Conservation (phyloP, 2,888 invertebrate species). For the Oligia latruncula region DNA sequence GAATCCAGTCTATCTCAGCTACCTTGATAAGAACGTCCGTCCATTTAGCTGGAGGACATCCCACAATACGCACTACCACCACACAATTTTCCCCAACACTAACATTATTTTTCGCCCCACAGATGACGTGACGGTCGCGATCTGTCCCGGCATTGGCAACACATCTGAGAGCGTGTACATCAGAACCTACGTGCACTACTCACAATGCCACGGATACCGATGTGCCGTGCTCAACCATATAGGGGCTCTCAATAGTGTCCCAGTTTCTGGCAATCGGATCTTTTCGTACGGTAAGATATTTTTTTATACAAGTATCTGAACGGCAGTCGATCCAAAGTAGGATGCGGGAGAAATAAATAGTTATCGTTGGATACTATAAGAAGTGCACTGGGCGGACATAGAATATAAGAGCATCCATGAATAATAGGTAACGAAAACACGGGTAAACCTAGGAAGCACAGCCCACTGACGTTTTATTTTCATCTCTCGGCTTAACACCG, state of each 20-base stretch:
- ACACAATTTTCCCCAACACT: not conserved
- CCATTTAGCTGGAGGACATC: not conserved
- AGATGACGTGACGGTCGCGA: conserved; percentile 97
- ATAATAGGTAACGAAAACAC: not conserved
- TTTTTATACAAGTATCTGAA: conserved; percentile 4
- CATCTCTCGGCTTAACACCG: too few species aligned
- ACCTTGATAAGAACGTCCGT: not conserved
- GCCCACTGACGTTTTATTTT: too few species aligned
- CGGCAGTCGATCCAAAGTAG: not conserved
- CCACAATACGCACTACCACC: too few species aligned
- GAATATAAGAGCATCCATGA: not conserved
- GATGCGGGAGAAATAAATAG: not conserved
- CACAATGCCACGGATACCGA: conserved; percentile 97
- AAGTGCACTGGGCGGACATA: not conserved
- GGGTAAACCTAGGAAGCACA: too few species aligned
- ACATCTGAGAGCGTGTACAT: conserved; percentile 98
- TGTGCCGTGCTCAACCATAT: conserved; percentile 98
- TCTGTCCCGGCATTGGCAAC: conserved; percentile 98
- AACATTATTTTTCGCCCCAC: not conserved
- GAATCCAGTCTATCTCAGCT: not conserved
- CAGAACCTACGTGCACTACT: conserved; percentile 97
- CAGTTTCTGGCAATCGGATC: conserved; percentile 96
- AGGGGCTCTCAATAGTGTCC: conserved; percentile 96
- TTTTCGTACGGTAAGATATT: conserved; percentile 95
- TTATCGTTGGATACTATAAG: not conserved